Evolutionary conservation across 2,888 invertebrate species (phyloP).

Genomic region (Neuroscelio doddi): DNA sequence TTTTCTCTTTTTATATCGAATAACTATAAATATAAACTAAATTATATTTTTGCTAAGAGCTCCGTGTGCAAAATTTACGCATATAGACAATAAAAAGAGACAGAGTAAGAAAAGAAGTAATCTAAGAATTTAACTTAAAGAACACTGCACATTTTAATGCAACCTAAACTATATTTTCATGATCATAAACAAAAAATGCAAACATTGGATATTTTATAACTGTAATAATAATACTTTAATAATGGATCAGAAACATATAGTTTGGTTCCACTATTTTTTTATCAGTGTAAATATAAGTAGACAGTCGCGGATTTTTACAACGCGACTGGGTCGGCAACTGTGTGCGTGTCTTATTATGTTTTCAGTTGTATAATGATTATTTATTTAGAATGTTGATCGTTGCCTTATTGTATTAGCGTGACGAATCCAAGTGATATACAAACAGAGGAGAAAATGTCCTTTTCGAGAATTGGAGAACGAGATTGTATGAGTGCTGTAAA

Average conservation of each 20-base stretch:
- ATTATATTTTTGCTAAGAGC: slow-evolving; percentile 69
- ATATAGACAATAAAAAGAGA: slow-evolving; percentile 7
- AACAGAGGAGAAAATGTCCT: slow-evolving; percentile 7
- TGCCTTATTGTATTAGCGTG: slow-evolving; percentile 63
- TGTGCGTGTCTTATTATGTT: slow-evolving; percentile 17
- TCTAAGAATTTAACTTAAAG: too few species aligned
- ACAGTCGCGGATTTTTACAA: slow-evolving; percentile 10
- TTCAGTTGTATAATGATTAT: slow-evolving; percentile 56
- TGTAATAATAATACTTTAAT: neutral
- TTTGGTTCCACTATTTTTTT: slow-evolving; percentile 7
- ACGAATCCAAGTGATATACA: slow-evolving; percentile 46
- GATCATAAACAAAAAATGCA: slow-evolving; percentile 10
- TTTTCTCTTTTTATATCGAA: slow-evolving; percentile 62
- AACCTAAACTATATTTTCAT: slow-evolving; percentile 17
- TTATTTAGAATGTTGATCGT: slow-evolving; percentile 63
- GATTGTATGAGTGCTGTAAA: slow-evolving; percentile 36
- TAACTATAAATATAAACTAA: slow-evolving; percentile 61
- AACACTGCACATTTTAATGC: slow-evolving; percentile 12
- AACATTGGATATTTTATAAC: neutral
- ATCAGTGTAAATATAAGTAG: slow-evolving; percentile 8
- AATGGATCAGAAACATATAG: slow-evolving; percentile 9
- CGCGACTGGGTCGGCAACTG: neutral
- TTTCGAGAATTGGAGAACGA: slow-evolving; percentile 16
- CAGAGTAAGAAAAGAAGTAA: too few species aligned
- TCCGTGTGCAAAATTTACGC: slow-evolving; percentile 48